A percentile compares a stretch with the other conserved stretches of the same genome.
Conservation (phyloP, 2,888 invertebrate species). For the Tinea semifulvella region DNA sequence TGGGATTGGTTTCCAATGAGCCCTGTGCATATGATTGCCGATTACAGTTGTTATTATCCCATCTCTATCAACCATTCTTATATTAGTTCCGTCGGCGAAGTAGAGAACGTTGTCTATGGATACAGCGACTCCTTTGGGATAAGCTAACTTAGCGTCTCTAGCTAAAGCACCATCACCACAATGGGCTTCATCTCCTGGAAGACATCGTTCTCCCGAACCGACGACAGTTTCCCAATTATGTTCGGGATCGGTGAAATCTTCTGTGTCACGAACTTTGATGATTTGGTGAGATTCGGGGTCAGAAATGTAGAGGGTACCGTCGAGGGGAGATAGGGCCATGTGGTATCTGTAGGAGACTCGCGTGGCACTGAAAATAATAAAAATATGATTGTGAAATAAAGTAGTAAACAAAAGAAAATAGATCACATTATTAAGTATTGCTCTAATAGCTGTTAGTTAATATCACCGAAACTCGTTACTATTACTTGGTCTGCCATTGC, state of each 20-base stretch:
- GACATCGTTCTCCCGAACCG: constrained; percentile 92
- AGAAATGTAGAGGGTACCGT: constrained; percentile 93
- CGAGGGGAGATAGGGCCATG: constrained; percentile 93
- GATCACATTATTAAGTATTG: no score
- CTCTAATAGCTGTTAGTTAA: no score
- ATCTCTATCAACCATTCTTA: constrained; percentile 91
- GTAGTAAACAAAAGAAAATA: no score
- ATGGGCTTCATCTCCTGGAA: constrained; percentile 92
- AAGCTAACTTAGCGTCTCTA: constrained; percentile 91
- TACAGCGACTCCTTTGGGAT: constrained; percentile 96
- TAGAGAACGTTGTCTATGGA: constrained; percentile 91
- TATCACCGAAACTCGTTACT: no score
- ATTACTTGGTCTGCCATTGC: no score
- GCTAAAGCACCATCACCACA: constrained; percentile 97
- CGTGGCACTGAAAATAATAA: constrained; percentile 74
- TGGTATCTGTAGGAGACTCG: constrained; percentile 96
- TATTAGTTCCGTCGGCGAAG: constrained; percentile 96
- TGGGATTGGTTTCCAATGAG: constrained; percentile 93
- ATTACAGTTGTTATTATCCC: constrained; percentile 93
- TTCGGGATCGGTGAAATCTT: constrained; percentile 85
- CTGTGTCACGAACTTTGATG: constrained; percentile 83
- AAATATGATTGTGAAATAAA: no score
- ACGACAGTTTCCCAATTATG: constrained; percentile 95
- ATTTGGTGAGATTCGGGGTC: constrained; percentile 97
- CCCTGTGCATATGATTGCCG: constrained; percentile 92